These are phyloP conservation scores for Isaurus tuberculatus DNA, from an alignment of 92 coral and sea anemone genomes.

Conservation along the genomic window DNA sequence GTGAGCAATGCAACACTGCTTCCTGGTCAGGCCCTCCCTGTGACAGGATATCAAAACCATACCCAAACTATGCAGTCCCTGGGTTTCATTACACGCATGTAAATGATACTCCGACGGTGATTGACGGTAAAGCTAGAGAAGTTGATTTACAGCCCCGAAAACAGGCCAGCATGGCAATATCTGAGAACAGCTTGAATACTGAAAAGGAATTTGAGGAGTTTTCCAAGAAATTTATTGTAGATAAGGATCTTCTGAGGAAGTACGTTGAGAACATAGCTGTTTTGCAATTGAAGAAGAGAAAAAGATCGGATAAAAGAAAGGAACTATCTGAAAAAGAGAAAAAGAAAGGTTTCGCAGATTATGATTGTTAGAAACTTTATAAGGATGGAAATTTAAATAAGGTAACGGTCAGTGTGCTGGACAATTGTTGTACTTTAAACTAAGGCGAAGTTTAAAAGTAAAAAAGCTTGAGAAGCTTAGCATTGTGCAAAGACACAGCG, in stretches of 20 bases:
- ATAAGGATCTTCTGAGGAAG: not conserved
- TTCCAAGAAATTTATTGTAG: not conserved
- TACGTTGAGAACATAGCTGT: not conserved
- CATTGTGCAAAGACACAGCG: not conserved
- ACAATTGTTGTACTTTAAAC: not conserved
- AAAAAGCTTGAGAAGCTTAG: slow-evolving; percentile 22
- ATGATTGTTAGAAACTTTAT: not conserved
- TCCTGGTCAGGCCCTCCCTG: slow-evolving; percentile 38
- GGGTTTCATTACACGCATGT: slow-evolving; percentile 28
- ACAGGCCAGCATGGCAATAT: slow-evolving; percentile 7
- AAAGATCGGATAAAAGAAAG: not conserved
- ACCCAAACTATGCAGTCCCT: slow-evolving; percentile 20
- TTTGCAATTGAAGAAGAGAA: not conserved
- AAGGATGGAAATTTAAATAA: not conserved
- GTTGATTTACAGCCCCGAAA: slow-evolving; percentile 29
- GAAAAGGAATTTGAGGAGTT: slow-evolving; percentile 10
- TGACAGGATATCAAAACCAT: slow-evolving; percentile 27
- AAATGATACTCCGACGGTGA: not conserved
- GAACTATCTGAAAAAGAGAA: not conserved
- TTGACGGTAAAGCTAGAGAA: slow-evolving; percentile 25
- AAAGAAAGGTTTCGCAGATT: not conserved
- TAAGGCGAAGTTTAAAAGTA: not conserved
- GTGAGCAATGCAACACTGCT: too few relatives aligned
- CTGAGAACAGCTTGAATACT: not conserved
- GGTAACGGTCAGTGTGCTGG: not conserved